These are phyloP conservation scores for Verasper variegatus DNA, from an alignment of 2,113 vertebrate genomes.

Conservation along the genomic window DNA sequence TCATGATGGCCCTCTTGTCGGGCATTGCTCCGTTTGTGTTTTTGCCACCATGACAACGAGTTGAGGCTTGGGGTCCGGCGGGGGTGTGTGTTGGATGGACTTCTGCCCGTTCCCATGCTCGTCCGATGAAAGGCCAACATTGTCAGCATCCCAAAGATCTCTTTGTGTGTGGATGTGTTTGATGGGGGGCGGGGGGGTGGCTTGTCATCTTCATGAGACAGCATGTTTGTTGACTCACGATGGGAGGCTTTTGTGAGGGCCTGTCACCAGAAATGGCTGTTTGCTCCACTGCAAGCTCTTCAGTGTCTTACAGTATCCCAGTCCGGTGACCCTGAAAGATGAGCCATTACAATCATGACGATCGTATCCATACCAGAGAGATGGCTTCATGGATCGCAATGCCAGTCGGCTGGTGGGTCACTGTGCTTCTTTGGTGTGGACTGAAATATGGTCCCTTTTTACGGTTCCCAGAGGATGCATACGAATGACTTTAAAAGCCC, in stretches of 20 bases:
- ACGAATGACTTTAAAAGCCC: too few species aligned
- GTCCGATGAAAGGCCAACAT: constrained; percentile 78
- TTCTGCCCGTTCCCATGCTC: constrained; percentile 44
- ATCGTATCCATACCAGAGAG: constrained; percentile 13
- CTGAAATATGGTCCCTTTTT: too few species aligned
- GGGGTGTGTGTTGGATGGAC: constrained; percentile 37
- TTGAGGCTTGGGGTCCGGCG: constrained; percentile 46
- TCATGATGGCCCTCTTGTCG: constrained; percentile 42
- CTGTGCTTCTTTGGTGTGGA: background rate
- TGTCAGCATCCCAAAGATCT: constrained; percentile 77
- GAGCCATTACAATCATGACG: constrained; percentile 5
- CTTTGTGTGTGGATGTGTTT: constrained; percentile 74
- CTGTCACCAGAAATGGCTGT: constrained; percentile 59
- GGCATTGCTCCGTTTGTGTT: constrained; percentile 67
- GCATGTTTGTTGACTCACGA: constrained; percentile 74
- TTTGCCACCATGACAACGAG: constrained; percentile 75
- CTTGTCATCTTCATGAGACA: constrained; percentile 75
- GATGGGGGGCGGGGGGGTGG: constrained; percentile 62
- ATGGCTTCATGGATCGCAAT: background rate
- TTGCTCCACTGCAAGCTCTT: constrained; percentile 62
- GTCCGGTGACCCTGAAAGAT: constrained; percentile 26
- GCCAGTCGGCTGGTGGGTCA: background rate
- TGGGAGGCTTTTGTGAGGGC: constrained; percentile 59
- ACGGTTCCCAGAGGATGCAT: background rate
- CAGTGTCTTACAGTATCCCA: constrained; percentile 38